Conservation (phyloP, 2,888 invertebrate species). For the Euzetes globulus region DNA sequence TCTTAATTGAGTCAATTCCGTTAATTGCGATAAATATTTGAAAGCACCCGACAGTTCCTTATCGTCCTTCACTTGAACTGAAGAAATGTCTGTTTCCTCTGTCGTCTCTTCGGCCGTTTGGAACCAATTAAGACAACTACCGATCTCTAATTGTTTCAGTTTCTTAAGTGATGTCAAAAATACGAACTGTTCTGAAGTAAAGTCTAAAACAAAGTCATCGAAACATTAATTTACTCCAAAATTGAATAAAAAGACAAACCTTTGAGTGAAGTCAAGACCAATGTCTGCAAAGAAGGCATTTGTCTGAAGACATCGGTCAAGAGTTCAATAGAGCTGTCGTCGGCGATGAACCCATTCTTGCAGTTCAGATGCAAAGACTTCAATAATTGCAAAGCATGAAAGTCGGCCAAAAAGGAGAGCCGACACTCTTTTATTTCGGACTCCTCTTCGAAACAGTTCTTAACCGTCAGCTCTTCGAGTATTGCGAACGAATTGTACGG, state of each 20-base stretch:
- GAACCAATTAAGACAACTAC: conserved; percentile 35
- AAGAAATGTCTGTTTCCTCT: too few relatives aligned
- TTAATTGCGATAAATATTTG: conserved; percentile 5
- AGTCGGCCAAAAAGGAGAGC: background rate
- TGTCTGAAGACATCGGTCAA: background rate
- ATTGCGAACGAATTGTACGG: conserved; percentile 27
- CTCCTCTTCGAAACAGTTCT: conserved; percentile 34
- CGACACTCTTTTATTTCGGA: conserved; percentile 1
- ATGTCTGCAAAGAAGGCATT: conserved; percentile 12
- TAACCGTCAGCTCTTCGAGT: conserved; percentile 31
- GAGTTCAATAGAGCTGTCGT: background rate
- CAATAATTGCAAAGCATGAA: conserved; percentile 6
- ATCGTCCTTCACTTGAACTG: background rate
- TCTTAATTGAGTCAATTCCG: conserved; percentile 17
- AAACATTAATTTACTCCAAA: too few relatives aligned
- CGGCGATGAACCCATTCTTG: conserved; percentile 31
- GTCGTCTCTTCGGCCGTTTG: background rate
- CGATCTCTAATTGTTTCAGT: conserved; percentile 33
- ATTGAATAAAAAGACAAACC: background rate
- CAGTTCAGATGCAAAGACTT: conserved; percentile 26
- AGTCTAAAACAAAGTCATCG: background rate
- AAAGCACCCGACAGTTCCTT: conserved; percentile 19
- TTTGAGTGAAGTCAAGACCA: conserved; percentile 15
- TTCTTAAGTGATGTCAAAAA: conserved; percentile 12
- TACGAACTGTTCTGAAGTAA: conserved; percentile 21